Conservation (phyloP, 2,888 invertebrate species). For the Agonopterix alstromeriana region DNA sequence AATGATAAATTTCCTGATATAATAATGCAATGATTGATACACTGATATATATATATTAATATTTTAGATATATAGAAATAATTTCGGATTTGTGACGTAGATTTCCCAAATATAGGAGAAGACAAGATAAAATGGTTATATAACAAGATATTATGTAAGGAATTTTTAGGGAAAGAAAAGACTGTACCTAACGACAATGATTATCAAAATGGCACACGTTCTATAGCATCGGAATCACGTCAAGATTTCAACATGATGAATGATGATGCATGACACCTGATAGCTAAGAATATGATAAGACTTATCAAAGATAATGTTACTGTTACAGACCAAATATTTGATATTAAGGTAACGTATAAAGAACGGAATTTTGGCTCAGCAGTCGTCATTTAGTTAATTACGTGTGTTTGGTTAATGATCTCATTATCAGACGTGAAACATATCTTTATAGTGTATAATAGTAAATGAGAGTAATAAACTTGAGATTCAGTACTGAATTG, state of each 20-base stretch:
- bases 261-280: slow-evolving; percentile 48
- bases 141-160: not conserved
- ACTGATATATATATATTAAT: no score
- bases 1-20: not conserved
- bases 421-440: not conserved
- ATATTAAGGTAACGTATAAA: slow-evolving; percentile 14
- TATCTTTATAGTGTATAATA: not conserved
- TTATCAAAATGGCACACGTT: slow-evolving; percentile 44
- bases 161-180: not conserved
- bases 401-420: slow-evolving; percentile 2
- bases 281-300: slow-evolving; percentile 13
- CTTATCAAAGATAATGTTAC: slow-evolving; percentile 6
- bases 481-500: no score
- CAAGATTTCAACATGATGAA: slow-evolving; percentile 59
- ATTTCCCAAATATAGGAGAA: not conserved
- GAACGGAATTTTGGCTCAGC: slow-evolving; percentile 5
- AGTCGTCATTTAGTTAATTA: not conserved
- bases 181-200: slow-evolving; percentile 24
- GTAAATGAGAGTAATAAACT: no score
- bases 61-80: not conserved
- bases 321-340: slow-evolving; percentile 6
- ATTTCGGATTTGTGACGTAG: not conserved
- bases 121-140: not conserved
- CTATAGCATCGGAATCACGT: slow-evolving; percentile 35
- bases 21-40: not conserved